phyloP scores from a whole-genome alignment of 2,888 invertebrate species.

The Bombylius major region DNA sequence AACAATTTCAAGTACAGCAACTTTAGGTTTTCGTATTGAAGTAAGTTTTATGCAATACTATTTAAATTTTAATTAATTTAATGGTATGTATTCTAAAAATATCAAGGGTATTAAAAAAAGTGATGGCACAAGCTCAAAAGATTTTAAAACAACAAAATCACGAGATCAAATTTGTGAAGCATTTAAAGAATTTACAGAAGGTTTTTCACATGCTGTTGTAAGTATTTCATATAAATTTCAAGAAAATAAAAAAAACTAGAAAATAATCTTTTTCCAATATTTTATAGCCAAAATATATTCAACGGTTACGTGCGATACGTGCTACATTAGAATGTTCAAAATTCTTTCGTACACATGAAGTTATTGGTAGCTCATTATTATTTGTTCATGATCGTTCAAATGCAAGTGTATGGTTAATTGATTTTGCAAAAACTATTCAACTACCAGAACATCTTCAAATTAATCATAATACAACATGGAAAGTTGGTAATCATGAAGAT shows the following conservation, averaged over 20 bases:
- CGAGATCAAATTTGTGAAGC: slow-evolving; percentile 69
- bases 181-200: slow-evolving; percentile 67
- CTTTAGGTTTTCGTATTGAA: slow-evolving; percentile 92
- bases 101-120: slow-evolving; percentile 66
- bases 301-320: slow-evolving; percentile 72
- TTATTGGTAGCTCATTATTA: slow-evolving; percentile 86
- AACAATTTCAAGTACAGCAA: slow-evolving; percentile 93
- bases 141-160: slow-evolving; percentile 87
- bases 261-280: neutral
- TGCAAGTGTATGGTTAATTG: slow-evolving; percentile 93
- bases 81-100: no score
- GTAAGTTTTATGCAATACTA: slow-evolving; percentile 15
- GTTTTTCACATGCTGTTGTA: slow-evolving; percentile 67
- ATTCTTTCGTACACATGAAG: slow-evolving; percentile 87
- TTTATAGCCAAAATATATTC: slow-evolving; percentile 64
- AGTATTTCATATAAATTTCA: slow-evolving; percentile 30
- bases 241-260: no score
- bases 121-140: slow-evolving; percentile 84
- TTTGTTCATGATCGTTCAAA: slow-evolving; percentile 85
- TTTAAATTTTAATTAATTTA: no score
- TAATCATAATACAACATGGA: slow-evolving; percentile 74
- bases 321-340: slow-evolving; percentile 71
- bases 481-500: slow-evolving; percentile 92
- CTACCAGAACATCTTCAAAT: slow-evolving; percentile 62
- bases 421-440: slow-evolving; percentile 89